Percentiles rank a stretch among this genome's conserved stretches.
phyloP scores from a whole-genome alignment of 2,113 vertebrate species.

The Emydura subglobosa region DNA sequence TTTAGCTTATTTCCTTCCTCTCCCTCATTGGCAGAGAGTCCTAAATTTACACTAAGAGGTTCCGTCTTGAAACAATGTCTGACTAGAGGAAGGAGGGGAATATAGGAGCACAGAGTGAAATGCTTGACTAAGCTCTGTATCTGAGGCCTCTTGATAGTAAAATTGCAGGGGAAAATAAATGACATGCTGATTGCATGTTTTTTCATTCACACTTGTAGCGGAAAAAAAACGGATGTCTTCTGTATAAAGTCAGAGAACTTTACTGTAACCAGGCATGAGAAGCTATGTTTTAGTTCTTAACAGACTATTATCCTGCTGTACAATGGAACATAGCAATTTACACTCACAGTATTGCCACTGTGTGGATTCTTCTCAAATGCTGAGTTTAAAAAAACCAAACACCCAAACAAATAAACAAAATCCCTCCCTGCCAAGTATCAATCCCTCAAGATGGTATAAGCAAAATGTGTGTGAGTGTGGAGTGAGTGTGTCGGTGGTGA shows the following conservation, averaged over 20 bases:
- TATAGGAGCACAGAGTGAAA: not conserved
- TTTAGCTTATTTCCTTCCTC: conserved; percentile 8
- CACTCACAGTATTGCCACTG: conserved; percentile 67
- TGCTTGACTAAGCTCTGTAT: not conserved
- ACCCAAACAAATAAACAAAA: not conserved
- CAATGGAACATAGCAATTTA: not conserved
- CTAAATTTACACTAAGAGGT: not conserved
- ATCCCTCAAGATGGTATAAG: not conserved
- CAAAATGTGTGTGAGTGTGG: accelerated
- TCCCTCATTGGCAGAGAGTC: conserved; percentile 41
- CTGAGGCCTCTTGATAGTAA: conserved; percentile 7
- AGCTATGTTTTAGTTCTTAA: conserved; percentile 24
- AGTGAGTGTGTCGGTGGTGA: not conserved
- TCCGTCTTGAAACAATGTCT: not conserved
- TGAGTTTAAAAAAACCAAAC: not conserved
- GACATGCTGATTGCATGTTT: not conserved
- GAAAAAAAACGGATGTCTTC: not conserved
- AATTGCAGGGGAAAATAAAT: conserved; percentile 41
- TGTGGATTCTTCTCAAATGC: conserved; percentile 62
- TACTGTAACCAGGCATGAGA: not conserved
- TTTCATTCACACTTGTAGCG: not conserved
- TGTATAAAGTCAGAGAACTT: conserved; percentile 14
- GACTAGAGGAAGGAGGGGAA: not conserved
- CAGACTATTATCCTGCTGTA: not conserved
- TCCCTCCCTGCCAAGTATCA: not conserved